Evolutionary conservation across 2,797 vertebrate species (phyloP).

Genomic region (Eremophila alpestris): DNA sequence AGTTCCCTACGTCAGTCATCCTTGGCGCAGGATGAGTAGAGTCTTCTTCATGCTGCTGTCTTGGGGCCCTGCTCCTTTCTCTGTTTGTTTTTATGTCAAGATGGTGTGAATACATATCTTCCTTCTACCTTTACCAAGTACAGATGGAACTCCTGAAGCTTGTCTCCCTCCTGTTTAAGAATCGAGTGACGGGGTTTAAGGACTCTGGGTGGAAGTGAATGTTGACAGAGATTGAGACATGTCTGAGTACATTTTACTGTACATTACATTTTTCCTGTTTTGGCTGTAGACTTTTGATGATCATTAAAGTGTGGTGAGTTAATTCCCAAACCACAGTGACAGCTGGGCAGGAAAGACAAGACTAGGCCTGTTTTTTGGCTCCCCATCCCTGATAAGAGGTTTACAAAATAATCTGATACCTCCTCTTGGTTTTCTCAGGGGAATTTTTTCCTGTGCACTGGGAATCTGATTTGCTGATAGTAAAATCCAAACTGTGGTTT

Average conservation of each 20-base stretch:
- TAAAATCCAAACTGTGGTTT: not conserved
- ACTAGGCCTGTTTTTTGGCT: conserved; percentile 7
- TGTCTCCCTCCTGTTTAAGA: not conserved
- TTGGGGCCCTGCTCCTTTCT: not conserved
- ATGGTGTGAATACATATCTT: not conserved
- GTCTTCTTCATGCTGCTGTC: not conserved
- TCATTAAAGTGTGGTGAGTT: conserved; percentile 48
- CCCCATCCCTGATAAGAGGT: not conserved
- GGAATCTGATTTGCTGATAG: not conserved
- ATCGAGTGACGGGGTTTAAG: not conserved
- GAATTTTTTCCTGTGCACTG: not conserved
- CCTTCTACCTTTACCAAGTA: not conserved
- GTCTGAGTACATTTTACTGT: not conserved
- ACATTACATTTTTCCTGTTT: conserved; percentile 9
- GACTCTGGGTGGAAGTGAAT: not conserved
- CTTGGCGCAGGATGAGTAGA: not conserved
- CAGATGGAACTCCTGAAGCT: not conserved
- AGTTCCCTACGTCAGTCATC: not conserved
- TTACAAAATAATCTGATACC: not conserved
- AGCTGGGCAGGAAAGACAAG: conserved; percentile 17
- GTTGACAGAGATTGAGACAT: not conserved
- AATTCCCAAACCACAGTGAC: conserved; percentile 29
- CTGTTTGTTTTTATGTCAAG: not conserved
- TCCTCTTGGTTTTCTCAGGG: not conserved
- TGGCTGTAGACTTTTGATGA: conserved; percentile 34